These are phyloP conservation scores for Panurus biarmicus DNA, from an alignment of 2,113 vertebrate genomes.

Conservation along the genomic window DNA sequence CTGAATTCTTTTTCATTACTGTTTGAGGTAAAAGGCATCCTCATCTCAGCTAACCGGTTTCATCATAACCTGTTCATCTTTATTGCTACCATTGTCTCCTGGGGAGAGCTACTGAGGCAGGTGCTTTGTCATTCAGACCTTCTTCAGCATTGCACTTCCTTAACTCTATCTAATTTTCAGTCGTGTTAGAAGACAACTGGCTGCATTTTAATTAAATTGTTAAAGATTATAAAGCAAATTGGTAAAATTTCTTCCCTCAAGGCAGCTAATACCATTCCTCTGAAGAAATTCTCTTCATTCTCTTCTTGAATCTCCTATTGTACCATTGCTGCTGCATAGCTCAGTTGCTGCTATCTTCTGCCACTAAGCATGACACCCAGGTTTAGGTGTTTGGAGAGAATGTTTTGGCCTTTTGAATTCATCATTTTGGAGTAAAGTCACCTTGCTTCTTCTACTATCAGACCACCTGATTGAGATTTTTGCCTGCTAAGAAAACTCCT, in stretches of 20 bases:
- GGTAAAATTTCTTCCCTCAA: not conserved
- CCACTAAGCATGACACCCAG: not conserved
- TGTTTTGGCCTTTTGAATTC: not conserved
- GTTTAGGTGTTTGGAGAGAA: slow-evolving; percentile 24
- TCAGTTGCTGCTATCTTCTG: not conserved
- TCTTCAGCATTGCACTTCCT: not conserved
- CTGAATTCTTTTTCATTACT: not conserved
- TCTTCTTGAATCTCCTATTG: slow-evolving; percentile 27
- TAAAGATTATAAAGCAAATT: slow-evolving; percentile 32
- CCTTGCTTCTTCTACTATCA: not conserved
- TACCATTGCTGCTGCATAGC: slow-evolving; percentile 1
- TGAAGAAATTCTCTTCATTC: slow-evolving; percentile 15
- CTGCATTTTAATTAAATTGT: slow-evolving; percentile 37
- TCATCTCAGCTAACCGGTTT: not conserved
- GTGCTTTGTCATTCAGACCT: slow-evolving; percentile 46
- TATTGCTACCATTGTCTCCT: slow-evolving; percentile 28
- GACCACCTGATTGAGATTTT: not conserved
- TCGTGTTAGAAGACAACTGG: not conserved
- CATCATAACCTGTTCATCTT: not conserved
- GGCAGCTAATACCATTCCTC: slow-evolving; percentile 13
- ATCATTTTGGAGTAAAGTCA: not conserved
- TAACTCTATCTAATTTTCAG: slow-evolving; percentile 1
- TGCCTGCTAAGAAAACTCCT: not conserved
- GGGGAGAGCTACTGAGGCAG: not conserved
- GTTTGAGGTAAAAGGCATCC: not conserved